These are phyloP conservation scores for Syngnathus scovelli DNA, from an alignment of 2,113 vertebrate species.

Conservation along the genomic window DNA sequence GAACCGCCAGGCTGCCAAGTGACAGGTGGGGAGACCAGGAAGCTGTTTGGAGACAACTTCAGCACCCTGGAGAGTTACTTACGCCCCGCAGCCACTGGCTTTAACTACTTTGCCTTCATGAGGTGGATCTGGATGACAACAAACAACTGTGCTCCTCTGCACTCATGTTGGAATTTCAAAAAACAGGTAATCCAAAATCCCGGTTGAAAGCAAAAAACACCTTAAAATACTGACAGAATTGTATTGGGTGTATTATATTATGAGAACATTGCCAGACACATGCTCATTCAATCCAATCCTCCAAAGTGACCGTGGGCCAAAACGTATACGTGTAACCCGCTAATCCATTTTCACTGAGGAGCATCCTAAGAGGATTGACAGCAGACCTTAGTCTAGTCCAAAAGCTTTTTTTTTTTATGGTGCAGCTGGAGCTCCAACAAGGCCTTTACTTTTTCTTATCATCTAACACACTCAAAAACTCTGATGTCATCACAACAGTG, in stretches of 20 bases:
- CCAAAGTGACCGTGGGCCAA: slow-evolving; percentile 68
- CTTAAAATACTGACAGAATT: not conserved
- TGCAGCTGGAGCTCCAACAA: slow-evolving; percentile 5
- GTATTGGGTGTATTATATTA: slow-evolving; percentile 2
- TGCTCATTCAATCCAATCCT: slow-evolving; percentile 61
- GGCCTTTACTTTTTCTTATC: not conserved
- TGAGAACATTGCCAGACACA: slow-evolving; percentile 28
- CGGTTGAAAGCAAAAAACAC: not conserved
- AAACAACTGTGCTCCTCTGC: not conserved
- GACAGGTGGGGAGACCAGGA: slow-evolving; percentile 27
- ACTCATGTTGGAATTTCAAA: not conserved
- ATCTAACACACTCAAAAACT: not conserved
- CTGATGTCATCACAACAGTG: not conserved
- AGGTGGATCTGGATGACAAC: slow-evolving; percentile 17
- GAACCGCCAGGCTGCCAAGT: slow-evolving; percentile 27
- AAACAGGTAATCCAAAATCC: not conserved
- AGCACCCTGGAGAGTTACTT: slow-evolving; percentile 77
- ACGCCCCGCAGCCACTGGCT: slow-evolving; percentile 48
- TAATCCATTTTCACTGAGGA: slow-evolving; percentile 73
- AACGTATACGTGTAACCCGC: slow-evolving; percentile 52
- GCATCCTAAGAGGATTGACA: slow-evolving; percentile 75
- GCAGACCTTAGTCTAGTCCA: slow-evolving; percentile 44
- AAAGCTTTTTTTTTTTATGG: slow-evolving; percentile 41
- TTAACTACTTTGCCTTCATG: slow-evolving; percentile 30
- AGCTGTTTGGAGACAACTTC: slow-evolving; percentile 61